These are phyloP conservation scores for Eonycteris spelaea DNA, from an alignment of 2,113 vertebrate species.

Conservation along the genomic window DNA sequence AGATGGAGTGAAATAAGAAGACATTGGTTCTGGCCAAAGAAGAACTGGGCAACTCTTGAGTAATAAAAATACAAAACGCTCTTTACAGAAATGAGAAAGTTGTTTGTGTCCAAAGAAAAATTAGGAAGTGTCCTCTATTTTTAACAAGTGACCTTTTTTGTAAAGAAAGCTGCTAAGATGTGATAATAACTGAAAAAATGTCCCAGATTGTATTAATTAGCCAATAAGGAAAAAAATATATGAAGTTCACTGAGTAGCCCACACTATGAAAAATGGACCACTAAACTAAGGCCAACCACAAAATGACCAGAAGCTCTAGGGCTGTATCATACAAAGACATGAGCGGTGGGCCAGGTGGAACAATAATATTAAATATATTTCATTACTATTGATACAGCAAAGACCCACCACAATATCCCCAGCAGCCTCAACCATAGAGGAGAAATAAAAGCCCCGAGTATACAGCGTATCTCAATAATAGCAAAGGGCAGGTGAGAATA, in stretches of 20 bases:
- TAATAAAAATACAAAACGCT: background rate
- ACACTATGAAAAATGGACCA: background rate
- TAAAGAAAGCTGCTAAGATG: background rate
- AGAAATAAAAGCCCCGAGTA: background rate
- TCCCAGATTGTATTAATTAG: background rate
- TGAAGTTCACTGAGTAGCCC: background rate
- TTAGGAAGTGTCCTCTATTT: background rate
- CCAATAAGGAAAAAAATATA: background rate
- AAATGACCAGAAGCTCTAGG: background rate
- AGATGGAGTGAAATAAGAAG: background rate
- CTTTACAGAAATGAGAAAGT: background rate
- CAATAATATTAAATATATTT: too few relatives aligned
- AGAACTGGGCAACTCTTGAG: background rate
- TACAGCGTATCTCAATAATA: fast-evolving
- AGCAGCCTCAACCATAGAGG: too few relatives aligned
- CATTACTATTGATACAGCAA: background rate
- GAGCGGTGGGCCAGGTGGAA: background rate
- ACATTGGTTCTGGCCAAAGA: background rate
- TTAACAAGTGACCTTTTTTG: background rate
- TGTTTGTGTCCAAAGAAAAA: background rate
- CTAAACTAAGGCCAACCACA: fast-evolving
- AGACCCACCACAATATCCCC: background rate
- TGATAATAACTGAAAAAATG: background rate
- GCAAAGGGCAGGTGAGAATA: background rate
- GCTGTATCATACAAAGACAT: background rate